These are phyloP conservation scores for Archips crataeganus DNA, from an alignment of 2,888 invertebrate species.

Conservation along the genomic window DNA sequence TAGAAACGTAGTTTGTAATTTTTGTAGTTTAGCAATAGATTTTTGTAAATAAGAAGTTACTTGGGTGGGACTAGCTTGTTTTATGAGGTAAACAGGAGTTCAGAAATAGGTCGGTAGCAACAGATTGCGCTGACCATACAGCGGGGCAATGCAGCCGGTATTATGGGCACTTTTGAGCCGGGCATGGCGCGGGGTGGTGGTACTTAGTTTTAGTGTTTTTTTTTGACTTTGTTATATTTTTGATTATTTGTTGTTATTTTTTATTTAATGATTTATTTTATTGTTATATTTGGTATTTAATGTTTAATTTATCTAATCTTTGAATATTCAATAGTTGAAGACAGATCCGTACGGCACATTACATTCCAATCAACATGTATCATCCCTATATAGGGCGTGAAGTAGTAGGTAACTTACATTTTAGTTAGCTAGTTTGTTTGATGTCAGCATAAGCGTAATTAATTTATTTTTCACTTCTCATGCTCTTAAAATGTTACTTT, in stretches of 20 bases:
- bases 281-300: no score
- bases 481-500: no score
- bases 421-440: neutral
- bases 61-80: neutral
- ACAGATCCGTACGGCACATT: slow-evolving; percentile 21
- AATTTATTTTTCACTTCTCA: no score
- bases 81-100: slow-evolving; percentile 11
- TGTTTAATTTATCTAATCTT: slow-evolving; percentile 5
- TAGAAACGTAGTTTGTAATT: slow-evolving; percentile 12
- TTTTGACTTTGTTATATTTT: no score
- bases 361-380: slow-evolving; percentile 25
- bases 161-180: no score
- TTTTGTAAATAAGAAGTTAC: neutral
- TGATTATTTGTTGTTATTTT: no score
- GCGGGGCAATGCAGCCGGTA: no score
- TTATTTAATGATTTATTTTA: no score
- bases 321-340: slow-evolving; percentile 10
- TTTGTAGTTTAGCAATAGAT: slow-evolving; percentile 13
- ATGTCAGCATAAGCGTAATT: no score
- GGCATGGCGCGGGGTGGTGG: no score
- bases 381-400: slow-evolving; percentile 20
- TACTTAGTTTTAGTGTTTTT: no score
- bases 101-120: slow-evolving; percentile 62
- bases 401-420: slow-evolving; percentile 18
- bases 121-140: no score